Base-by-base conservation (phyloP, 1,140 invertebrate species). In the Drosophila lacteicornis region DNA sequence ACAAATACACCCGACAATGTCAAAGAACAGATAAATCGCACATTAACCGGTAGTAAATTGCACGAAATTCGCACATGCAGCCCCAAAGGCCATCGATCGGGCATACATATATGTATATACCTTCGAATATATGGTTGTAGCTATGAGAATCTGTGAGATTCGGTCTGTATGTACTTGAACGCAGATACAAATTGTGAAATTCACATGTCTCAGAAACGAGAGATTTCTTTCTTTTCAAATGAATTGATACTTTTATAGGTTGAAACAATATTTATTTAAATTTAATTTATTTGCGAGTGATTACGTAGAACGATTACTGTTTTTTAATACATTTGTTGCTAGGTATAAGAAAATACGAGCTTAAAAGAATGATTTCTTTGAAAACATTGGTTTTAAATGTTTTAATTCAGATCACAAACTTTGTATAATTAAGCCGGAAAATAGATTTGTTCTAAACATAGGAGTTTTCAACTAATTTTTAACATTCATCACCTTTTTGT, bases 11-110 rank as follows among this genome's bases (percentile, higher is more conserved):
- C 22, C 51, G 45, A 55, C 68, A 80, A 66, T 80, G 83, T 86
- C 76, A 87, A 87, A 83, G 79, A 86, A 82, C 82, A 82, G 70
- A 81, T 82, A 79, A 86, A 83, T 67, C 71, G 80, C 81, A 58
- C 83, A 77, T 87, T 80, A 86, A 87, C 84, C 83, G 80, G 80
- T 82, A 74, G 74, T 38, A 59, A 53, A 63, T 82, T 46, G 57
- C 62, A 70, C 70, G 67, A 56, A 62, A 70, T 38, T 59, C 42
- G 53, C 55, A 75, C 51, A 67, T 67, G 46, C 43, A 50, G 15
- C 22, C 19, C 17, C 8, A 67, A 67, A 62, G 58, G 71, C 50
- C 58, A 63, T 75, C 49, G 71, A 51, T 73, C 69, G 40, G 50
- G 19, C 12, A 40, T 53, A 49, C 11, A 11, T 43, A 40, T 19